Evolutionary conservation across 2,113 vertebrate species (phyloP).

Genomic region (Scalopus aquaticus): DNA sequence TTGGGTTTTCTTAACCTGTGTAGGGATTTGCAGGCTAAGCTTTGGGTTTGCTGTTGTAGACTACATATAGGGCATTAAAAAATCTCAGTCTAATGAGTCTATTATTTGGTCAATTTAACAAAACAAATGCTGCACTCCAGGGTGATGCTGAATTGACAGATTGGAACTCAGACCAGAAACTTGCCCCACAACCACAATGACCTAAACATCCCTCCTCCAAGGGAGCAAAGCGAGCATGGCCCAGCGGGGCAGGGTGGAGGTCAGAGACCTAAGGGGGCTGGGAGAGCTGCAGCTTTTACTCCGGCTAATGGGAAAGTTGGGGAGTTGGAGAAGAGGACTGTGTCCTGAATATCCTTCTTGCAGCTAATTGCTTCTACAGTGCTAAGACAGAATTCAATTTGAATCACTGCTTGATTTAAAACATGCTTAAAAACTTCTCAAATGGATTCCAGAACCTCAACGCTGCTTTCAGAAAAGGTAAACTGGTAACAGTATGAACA

Average conservation of each 20-base stretch:
- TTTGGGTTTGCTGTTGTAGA: not conserved
- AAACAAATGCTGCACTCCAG: not conserved
- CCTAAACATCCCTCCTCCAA: not conserved
- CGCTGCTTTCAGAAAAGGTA: not conserved
- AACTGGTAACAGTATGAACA: not conserved
- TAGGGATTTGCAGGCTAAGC: not conserved
- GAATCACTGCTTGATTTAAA: not conserved
- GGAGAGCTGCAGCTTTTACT: not conserved
- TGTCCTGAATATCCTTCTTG: not conserved
- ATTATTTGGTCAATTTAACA: constrained; percentile 16
- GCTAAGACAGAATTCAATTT: not conserved
- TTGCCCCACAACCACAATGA: too few species aligned
- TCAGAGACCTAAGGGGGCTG: not conserved
- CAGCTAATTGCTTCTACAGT: not conserved
- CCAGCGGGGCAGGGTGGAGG: fast-evolving
- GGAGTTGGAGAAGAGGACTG: not conserved
- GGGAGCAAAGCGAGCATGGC: not conserved
- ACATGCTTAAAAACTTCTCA: not conserved
- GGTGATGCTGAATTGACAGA: not conserved
- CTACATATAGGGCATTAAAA: not conserved
- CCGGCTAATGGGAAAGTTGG: not conserved
- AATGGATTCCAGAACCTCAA: constrained; percentile 26
- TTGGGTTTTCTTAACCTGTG: not conserved
- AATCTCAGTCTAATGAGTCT: not conserved
- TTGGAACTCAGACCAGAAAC: not conserved